Percentiles rank a stretch among this genome's conserved stretches.
These are phyloP conservation scores for Paratilapia polleni DNA, from an alignment of 2,113 vertebrate genomes.

Conservation along the genomic window DNA sequence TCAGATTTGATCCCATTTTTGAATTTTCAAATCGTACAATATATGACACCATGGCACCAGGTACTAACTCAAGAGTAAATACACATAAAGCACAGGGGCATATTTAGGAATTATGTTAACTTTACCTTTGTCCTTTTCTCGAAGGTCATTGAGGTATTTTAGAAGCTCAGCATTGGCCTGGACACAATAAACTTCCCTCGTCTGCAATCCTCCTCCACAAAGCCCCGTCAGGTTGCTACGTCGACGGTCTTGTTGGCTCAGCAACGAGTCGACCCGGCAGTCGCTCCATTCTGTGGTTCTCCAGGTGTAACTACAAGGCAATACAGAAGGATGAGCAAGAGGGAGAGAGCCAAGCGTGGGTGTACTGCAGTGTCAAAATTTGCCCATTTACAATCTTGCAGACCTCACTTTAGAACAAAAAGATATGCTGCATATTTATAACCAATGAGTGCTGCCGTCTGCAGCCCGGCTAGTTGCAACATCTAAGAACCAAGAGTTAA, in stretches of 20 bases:
- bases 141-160: constrained; percentile 81
- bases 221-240: constrained; percentile 91
- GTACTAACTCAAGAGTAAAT: background rate
- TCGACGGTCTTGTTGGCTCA: constrained; percentile 94
- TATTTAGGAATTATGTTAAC: background rate
- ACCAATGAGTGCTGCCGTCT: background rate
- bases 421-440: background rate
- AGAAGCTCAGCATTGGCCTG: constrained; percentile 88
- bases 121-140: constrained; percentile 89
- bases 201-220: constrained; percentile 94
- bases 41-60: background rate
- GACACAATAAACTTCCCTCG: constrained; percentile 89
- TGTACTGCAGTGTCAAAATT: background rate
- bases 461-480: background rate
- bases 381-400: background rate
- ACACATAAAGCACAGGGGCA: background rate
- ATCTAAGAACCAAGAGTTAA: background rate
- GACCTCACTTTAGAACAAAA: background rate
- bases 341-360: background rate
- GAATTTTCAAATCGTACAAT: background rate
- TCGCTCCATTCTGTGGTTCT: constrained; percentile 93
- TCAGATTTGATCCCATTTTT: background rate
- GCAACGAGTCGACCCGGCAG: constrained; percentile 90
- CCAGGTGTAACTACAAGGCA: constrained; percentile 86
- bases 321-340: background rate